phyloP scores from a whole-genome alignment of 92 coral and sea anemone species.

The Bergia sp. region DNA sequence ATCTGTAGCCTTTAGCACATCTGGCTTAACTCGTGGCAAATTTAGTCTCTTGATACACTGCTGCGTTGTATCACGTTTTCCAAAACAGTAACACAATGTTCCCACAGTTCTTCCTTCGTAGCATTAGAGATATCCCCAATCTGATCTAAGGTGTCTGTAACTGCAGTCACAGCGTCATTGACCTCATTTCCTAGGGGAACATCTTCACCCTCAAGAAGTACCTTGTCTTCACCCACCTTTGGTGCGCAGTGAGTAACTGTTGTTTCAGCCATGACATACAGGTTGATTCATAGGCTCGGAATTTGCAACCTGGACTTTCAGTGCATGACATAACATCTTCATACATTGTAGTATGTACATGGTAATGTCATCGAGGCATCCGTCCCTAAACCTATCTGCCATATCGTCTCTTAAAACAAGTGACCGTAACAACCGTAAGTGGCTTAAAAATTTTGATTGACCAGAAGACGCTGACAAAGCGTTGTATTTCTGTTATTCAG shows the following conservation, averaged over 20 bases:
- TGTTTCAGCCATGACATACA: not conserved
- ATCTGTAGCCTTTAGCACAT: constrained; percentile 47
- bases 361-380: too few relatives aligned
- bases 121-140: constrained; percentile 5
- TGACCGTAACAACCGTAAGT: too few relatives aligned
- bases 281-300: constrained; percentile 7
- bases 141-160: constrained; percentile 18
- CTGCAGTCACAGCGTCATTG: constrained; percentile 11
- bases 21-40: constrained; percentile 46
- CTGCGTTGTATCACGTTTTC: not conserved
- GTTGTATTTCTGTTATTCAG: too few relatives aligned
- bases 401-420: too few relatives aligned
- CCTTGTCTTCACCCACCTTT: too few relatives aligned
- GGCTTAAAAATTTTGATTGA: too few relatives aligned
- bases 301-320: constrained; percentile 11
- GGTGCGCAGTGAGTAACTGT: too few relatives aligned
- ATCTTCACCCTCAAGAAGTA: too few relatives aligned
- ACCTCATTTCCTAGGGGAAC: constrained; percentile 14
- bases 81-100: too few relatives aligned
- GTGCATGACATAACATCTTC: constrained; percentile 21
- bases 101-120: not conserved
- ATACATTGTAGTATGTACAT: not conserved
- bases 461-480: too few relatives aligned
- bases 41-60: not conserved
- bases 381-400: too few relatives aligned